Percentiles rank a stretch among this genome's conserved stretches.
Conservation (phyloP, 2,797 vertebrate species). For the Takifugu rubripes region DNA sequence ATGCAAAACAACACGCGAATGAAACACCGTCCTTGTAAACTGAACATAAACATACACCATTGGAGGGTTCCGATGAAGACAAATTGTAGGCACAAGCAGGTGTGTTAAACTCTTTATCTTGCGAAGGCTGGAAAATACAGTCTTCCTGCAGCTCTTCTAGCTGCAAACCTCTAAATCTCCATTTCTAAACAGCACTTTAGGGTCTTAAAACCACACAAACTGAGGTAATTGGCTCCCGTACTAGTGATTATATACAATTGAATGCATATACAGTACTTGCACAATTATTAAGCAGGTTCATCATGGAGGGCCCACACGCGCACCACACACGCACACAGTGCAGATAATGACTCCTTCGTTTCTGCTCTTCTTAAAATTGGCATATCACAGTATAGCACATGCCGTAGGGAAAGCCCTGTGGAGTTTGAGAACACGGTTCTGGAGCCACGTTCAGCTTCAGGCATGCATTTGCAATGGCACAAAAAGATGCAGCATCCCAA, state of each 20-base stretch:
- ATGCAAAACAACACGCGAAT: constrained; percentile 49
- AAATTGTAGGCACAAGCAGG: constrained; percentile 72
- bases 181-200: constrained; percentile 66
- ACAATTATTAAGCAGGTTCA: constrained; percentile 60
- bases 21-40: constrained; percentile 1
- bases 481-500: constrained; percentile 62
- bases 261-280: constrained; percentile 38
- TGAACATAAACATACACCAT: too few relatives aligned
- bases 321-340: constrained; percentile 28
- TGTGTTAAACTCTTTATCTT: constrained; percentile 59
- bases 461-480: constrained; percentile 63
- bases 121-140: constrained; percentile 52
- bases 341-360: constrained; percentile 63
- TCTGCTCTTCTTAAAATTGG: constrained; percentile 29
- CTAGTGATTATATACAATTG: constrained; percentile 46
- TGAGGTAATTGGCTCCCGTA: constrained; percentile 38
- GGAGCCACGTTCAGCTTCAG: constrained; percentile 40
- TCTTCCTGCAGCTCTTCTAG: constrained; percentile 48
- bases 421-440: constrained; percentile 9
- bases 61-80: constrained; percentile 24
- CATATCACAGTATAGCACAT: constrained; percentile 50
- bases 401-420: constrained; percentile 51
- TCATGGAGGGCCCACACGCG: constrained; percentile 34
- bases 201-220: constrained; percentile 52
- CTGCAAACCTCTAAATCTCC: constrained; percentile 38